A percentile compares a stretch with the other conserved stretches of the same genome.
Conservation (phyloP, 53 echinoderm and acorn worm genomes). For the Echinometra lucunter region DNA sequence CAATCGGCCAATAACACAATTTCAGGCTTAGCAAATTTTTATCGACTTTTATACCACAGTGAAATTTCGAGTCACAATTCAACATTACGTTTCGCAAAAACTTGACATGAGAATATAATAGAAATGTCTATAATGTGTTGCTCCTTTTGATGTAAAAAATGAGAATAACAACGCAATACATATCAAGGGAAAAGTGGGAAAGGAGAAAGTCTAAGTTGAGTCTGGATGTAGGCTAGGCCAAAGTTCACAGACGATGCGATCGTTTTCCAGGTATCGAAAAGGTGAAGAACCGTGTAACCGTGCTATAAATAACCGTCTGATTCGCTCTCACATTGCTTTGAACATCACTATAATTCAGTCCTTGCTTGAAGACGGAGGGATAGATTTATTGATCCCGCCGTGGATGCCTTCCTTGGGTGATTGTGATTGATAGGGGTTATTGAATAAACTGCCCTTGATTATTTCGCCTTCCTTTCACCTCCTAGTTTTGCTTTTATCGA, state of each 20-base stretch:
- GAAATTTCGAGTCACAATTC: background rate
- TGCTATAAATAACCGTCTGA: conserved; percentile 2
- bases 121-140: too few species aligned
- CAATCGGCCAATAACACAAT: background rate
- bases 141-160: background rate
- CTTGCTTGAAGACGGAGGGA: background rate
- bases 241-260: conserved; percentile 14
- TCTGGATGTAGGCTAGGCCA: background rate
- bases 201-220: background rate
- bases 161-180: background rate
- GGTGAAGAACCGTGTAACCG: conserved; percentile 25
- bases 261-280: background rate
- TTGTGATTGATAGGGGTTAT: background rate
- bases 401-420: background rate
- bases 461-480: background rate
- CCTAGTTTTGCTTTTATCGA: too few species aligned
- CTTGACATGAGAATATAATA: background rate
- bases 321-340: background rate
- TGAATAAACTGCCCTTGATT: background rate
- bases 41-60: background rate
- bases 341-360: background rate
- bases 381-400: conserved; percentile 10
- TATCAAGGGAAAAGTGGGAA: background rate
- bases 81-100: background rate
- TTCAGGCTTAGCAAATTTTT: background rate